A percentile compares a stretch with the other conserved stretches of the same genome.
phyloP scores from a whole-genome alignment of 2,113 vertebrate genomes.

The Triplophysa tibetana region DNA sequence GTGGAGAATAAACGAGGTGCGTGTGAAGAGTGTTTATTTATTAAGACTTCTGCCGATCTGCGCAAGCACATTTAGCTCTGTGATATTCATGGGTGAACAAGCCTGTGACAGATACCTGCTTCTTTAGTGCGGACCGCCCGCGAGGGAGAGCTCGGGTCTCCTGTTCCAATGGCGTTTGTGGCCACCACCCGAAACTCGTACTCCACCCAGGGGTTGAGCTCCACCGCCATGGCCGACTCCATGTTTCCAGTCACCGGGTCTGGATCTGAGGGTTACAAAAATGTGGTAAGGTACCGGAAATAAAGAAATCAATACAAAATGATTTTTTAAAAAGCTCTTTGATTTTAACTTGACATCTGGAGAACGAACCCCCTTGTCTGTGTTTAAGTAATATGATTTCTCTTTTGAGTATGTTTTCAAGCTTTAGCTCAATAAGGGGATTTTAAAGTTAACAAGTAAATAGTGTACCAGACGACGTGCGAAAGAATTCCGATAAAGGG shows the following conservation, averaged over 20 bases:
- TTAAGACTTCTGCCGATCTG: slow-evolving; percentile 9
- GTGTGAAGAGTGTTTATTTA: slow-evolving; percentile 27
- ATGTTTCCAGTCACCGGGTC: slow-evolving; percentile 90
- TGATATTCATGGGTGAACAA: slow-evolving; percentile 8
- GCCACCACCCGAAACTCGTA: slow-evolving; percentile 97
- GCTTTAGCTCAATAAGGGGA: too few species aligned
- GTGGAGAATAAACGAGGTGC: slow-evolving; percentile 26
- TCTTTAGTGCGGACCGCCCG: slow-evolving; percentile 88
- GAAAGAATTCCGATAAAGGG: neutral
- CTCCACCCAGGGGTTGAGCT: slow-evolving; percentile 96
- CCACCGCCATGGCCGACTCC: slow-evolving; percentile 93
- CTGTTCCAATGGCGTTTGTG: slow-evolving; percentile 90
- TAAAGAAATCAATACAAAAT: too few species aligned
- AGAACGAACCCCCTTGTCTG: too few species aligned
- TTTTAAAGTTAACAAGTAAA: too few species aligned
- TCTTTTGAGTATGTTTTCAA: too few species aligned
- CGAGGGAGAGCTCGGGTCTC: slow-evolving; percentile 89
- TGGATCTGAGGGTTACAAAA: slow-evolving; percentile 77
- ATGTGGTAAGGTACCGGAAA: neutral
- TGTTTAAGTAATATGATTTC: too few species aligned
- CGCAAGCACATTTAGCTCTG: slow-evolving; percentile 12
- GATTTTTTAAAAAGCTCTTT: too few species aligned
- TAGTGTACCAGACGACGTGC: neutral
- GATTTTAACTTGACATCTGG: too few species aligned
- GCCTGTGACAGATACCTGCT: slow-evolving; percentile 79